Conservation (phyloP, 2,888 invertebrate genomes). For the Hemicrepidius hirtus region DNA sequence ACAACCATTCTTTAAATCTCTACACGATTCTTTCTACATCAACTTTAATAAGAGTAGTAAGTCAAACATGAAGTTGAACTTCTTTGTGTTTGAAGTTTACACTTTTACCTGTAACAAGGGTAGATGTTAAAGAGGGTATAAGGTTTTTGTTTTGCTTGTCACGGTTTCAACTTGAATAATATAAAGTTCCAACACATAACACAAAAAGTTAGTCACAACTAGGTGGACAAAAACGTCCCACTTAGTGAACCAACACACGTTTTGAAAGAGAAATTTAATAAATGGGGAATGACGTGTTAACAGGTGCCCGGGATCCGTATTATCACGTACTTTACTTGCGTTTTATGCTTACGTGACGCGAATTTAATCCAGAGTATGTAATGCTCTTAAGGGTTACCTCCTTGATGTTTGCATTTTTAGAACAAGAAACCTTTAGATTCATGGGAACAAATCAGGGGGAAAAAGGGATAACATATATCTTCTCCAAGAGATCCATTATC, state of each 20-base stretch:
- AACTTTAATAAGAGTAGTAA: too few species aligned
- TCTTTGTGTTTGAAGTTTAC: too few species aligned
- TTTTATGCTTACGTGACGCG: slow-evolving; percentile 22
- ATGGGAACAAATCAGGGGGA: background rate
- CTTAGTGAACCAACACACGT: slow-evolving; percentile 26
- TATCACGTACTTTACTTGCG: slow-evolving; percentile 35
- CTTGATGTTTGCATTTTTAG: too few species aligned
- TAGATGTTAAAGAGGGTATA: background rate
- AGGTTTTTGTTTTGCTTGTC: slow-evolving; percentile 3
- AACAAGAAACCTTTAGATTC: background rate
- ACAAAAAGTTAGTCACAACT: background rate
- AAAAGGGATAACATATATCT: background rate
- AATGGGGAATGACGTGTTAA: slow-evolving; percentile 34
- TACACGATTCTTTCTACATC: too few species aligned
- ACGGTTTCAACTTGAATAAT: background rate
- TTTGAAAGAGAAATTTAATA: slow-evolving; percentile 28
- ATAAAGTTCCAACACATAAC: background rate
- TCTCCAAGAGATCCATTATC: background rate
- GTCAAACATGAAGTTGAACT: too few species aligned
- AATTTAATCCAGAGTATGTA: background rate
- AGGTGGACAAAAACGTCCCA: background rate
- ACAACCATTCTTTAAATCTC: too few species aligned
- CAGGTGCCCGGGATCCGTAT: slow-evolving; percentile 28
- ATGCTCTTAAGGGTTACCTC: background rate
- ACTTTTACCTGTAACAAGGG: too few species aligned